Evolutionary conservation across 2,113 vertebrate genomes (phyloP).

Genomic region (Antechinus flavipes): DNA sequence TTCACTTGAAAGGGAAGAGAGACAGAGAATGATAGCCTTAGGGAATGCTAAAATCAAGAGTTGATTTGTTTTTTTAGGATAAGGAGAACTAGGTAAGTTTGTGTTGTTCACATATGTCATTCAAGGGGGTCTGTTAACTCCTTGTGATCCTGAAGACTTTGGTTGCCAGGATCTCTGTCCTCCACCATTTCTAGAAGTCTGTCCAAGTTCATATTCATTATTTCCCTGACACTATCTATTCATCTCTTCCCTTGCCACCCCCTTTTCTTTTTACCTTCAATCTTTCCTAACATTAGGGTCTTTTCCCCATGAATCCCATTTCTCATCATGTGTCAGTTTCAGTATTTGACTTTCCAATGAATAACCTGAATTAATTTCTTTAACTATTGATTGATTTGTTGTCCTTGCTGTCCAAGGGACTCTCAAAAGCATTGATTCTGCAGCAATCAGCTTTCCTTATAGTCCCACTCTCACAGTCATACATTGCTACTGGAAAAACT

Average conservation of each 20-base stretch:
- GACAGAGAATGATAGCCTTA: not conserved
- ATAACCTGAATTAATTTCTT: no score
- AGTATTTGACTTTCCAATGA: no score
- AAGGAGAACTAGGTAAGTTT: not conserved
- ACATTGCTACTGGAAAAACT: no score
- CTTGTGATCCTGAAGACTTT: not conserved
- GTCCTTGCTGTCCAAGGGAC: no score
- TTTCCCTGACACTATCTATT: not conserved
- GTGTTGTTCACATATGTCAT: not conserved
- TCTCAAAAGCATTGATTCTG: no score
- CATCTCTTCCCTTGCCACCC: not conserved
- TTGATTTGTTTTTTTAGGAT: not conserved
- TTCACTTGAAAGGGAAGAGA: not conserved
- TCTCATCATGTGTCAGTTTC: no score
- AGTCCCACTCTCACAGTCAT: no score
- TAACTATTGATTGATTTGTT: no score
- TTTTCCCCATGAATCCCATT: not conserved
- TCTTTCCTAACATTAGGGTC: not conserved
- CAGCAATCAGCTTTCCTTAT: no score
- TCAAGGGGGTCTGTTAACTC: not conserved
- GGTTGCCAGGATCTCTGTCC: not conserved
- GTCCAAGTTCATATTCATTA: not conserved
- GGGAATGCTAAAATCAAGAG: not conserved
- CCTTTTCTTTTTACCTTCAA: not conserved
- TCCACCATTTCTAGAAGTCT: not conserved